A percentile compares a stretch with the other conserved stretches of the same genome.
These are phyloP conservation scores for Andrena fulva DNA, from an alignment of 2,888 invertebrate species.

Conservation along the genomic window DNA sequence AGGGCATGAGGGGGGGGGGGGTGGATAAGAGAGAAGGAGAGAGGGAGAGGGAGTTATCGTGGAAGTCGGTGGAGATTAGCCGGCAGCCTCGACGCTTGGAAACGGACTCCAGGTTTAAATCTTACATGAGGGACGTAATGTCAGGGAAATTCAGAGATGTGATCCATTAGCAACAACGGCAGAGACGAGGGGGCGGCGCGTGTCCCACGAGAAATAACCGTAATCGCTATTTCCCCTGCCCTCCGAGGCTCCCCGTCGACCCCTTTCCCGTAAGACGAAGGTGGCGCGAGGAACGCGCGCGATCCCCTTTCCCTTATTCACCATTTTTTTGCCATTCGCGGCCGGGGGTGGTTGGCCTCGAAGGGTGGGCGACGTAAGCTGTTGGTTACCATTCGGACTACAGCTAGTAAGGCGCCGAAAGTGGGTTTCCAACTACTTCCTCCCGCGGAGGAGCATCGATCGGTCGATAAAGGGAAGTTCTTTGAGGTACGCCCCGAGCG, in stretches of 20 bases:
- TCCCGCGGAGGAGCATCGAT: neutral
- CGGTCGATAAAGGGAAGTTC: constrained; percentile 27
- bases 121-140: constrained; percentile 79
- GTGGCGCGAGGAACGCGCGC: neutral
- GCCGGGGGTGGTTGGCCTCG: constrained; percentile 15
- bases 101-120: constrained; percentile 74
- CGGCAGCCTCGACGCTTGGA: constrained; percentile 54
- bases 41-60: constrained; percentile 54
- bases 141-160: constrained; percentile 80
- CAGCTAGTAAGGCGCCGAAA: constrained; percentile 25
- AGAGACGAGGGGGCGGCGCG: constrained; percentile 53
- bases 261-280: neutral
- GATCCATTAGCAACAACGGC: constrained; percentile 80
- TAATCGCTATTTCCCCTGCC: constrained; percentile 78
- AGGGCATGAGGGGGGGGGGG: neutral
- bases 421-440: constrained; percentile 22
- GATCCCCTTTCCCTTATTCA: constrained; percentile 9
- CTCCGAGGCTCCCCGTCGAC: constrained; percentile 22
- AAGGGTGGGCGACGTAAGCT: constrained; percentile 28
- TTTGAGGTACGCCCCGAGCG: neutral
- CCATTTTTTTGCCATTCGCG: constrained; percentile 24
- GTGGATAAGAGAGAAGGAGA: constrained; percentile 4
- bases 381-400: constrained; percentile 33
- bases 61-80: constrained; percentile 71
- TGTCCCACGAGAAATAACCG: constrained; percentile 80